These are phyloP conservation scores for Zaprionus nigranus DNA, from an alignment of 1,140 invertebrate species.

Conservation along the genomic window DNA sequence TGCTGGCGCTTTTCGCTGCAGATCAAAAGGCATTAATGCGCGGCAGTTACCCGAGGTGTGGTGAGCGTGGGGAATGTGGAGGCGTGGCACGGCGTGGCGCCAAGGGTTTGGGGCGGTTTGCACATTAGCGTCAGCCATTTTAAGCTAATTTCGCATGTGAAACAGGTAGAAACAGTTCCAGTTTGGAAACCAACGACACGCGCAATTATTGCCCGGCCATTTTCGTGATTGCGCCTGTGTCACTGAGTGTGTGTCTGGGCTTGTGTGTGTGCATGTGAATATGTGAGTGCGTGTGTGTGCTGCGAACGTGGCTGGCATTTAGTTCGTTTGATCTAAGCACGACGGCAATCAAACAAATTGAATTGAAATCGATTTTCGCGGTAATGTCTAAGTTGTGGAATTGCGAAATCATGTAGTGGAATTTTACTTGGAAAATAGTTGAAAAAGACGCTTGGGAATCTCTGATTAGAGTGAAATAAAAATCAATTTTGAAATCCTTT, in stretches of 20 bases:
- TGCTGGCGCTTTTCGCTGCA: conserved; percentile 40
- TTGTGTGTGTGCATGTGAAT: conserved; percentile 35
- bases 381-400: conserved; percentile 49
- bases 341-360: conserved; percentile 75
- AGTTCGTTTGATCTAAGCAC: conserved; percentile 73
- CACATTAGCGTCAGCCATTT: conserved; percentile 73
- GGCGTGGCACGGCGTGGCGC: neutral
- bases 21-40: conserved; percentile 75
- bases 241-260: conserved; percentile 15
- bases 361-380: conserved; percentile 75
- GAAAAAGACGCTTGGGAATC: conserved; percentile 3
- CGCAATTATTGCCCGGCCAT: conserved; percentile 79
- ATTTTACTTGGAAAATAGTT: conserved; percentile 23
- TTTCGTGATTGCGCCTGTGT: conserved; percentile 53
- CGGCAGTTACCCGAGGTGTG: conserved; percentile 12
- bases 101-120: conserved; percentile 39
- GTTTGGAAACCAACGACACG: conserved; percentile 75
- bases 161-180: conserved; percentile 75
- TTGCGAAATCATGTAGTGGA: conserved; percentile 36
- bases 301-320: conserved; percentile 69
- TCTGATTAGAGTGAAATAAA: conserved; percentile 11
- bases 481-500: neutral
- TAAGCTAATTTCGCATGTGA: conserved; percentile 77
- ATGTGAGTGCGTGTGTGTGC: conserved; percentile 23
- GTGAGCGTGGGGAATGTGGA: neutral